Evolutionary conservation across 2,113 vertebrate genomes (phyloP).

Genomic region (Alectura lathami): DNA sequence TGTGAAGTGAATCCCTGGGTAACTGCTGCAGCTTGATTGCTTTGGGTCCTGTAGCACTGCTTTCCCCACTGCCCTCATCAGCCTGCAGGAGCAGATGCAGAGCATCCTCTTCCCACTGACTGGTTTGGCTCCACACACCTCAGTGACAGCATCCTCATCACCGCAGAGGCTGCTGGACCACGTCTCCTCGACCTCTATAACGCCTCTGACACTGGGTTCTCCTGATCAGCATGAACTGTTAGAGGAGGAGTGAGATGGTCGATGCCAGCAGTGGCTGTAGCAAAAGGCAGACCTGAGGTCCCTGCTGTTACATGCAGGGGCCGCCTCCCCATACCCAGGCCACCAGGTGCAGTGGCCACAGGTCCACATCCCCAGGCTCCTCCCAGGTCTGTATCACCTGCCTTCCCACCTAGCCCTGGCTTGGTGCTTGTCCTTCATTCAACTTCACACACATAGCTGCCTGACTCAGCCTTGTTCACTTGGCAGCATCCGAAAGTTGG

Average conservation of each 20-base stretch:
- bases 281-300: background rate
- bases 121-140: rapidly evolving
- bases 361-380: background rate
- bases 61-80: background rate
- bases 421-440: background rate
- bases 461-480: background rate
- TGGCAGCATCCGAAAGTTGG: background rate
- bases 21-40: background rate
- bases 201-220: rapidly evolving
- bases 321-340: background rate
- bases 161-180: rapidly evolving
- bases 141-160: background rate
- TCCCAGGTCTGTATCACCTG: background rate
- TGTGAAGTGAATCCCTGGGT: background rate
- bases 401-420: background rate
- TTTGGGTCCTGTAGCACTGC: background rate
- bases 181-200: background rate
- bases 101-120: background rate
- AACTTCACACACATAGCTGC: background rate
- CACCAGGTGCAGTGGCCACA: background rate
- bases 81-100: background rate
- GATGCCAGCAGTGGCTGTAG: rapidly evolving
- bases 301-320: rapidly evolving
- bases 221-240: background rate
- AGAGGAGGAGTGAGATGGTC: background rate